Evolutionary conservation across 2,888 invertebrate genomes (phyloP).

Genomic region (Stenurella melanura): DNA sequence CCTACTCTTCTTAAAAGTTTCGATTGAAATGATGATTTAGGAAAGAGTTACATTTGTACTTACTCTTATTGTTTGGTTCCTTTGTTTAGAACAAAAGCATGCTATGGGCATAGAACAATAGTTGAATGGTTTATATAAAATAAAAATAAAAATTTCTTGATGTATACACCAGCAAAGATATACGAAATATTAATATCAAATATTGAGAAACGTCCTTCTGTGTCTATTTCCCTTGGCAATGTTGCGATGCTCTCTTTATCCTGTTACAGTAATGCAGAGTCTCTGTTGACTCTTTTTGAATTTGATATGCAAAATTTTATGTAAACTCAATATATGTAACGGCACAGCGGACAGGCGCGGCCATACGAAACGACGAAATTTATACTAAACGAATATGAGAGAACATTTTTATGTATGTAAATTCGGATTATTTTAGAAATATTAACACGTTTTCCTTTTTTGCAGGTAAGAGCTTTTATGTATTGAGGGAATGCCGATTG

Average conservation of each 20-base stretch:
- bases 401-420: slow-evolving; percentile 29
- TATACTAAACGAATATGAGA: slow-evolving; percentile 13
- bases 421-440: slow-evolving; percentile 13
- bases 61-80: not conserved
- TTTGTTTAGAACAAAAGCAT: not conserved
- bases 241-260: slow-evolving; percentile 35
- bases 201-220: slow-evolving; percentile 21
- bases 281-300: slow-evolving; percentile 37
- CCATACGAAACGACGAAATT: not conserved
- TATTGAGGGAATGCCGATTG: not conserved
- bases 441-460: slow-evolving; percentile 28
- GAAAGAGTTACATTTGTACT: no score
- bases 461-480: slow-evolving; percentile 14
- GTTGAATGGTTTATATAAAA: not conserved
- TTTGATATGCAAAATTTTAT: slow-evolving; percentile 44
- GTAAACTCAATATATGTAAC: slow-evolving; percentile 39
- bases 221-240: slow-evolving; percentile 37
- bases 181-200: slow-evolving; percentile 25
- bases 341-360: not conserved
- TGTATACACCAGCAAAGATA: not conserved
- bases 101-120: not conserved
- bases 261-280: slow-evolving; percentile 35
- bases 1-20: no score
- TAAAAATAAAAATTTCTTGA: not conserved
- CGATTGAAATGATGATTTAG: no score